Evolutionary conservation across 2,888 invertebrate genomes (phyloP).

Genomic region (Corythucha ciliata): DNA sequence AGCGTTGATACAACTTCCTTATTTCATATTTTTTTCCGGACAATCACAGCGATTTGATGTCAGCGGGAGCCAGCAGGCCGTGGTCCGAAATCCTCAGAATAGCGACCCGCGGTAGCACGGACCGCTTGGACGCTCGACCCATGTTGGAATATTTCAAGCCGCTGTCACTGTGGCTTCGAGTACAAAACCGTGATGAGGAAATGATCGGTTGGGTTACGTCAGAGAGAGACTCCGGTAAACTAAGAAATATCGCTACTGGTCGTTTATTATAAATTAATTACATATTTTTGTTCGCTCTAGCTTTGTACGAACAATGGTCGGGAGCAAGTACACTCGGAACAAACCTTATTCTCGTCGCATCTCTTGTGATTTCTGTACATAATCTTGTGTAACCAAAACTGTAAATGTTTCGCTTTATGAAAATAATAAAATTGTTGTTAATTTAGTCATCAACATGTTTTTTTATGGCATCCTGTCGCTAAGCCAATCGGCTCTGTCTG

Average conservation of each 20-base stretch:
- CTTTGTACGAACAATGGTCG: conserved; percentile 30
- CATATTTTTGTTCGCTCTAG: conserved; percentile 21
- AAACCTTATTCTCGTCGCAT: no score
- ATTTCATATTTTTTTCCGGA: background rate
- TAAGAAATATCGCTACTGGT: background rate
- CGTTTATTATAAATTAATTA: background rate
- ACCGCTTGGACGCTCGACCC: conserved; percentile 63
- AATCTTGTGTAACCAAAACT: no score
- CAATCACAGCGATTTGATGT: conserved; percentile 46
- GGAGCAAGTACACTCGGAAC: conserved; percentile 20
- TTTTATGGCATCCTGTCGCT: no score
- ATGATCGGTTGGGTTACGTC: conserved; percentile 66
- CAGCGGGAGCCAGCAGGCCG: conserved; percentile 55
- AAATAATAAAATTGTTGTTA: no score
- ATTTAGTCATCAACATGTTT: no score
- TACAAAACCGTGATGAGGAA: conserved; percentile 61
- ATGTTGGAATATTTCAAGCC: conserved; percentile 76
- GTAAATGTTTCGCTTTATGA: no score
- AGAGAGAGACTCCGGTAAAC: conserved; percentile 50
- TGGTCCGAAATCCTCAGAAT: conserved; percentile 63
- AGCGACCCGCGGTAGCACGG: conserved; percentile 56
- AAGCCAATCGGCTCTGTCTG: no score
- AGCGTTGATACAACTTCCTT: background rate
- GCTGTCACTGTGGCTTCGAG: conserved; percentile 63
- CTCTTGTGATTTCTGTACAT: no score